Evolutionary conservation across 1,140 invertebrate genomes (phyloP), one percentile per base, ranked within the genome.

Genomic region (Drosophila leontia): DNA sequence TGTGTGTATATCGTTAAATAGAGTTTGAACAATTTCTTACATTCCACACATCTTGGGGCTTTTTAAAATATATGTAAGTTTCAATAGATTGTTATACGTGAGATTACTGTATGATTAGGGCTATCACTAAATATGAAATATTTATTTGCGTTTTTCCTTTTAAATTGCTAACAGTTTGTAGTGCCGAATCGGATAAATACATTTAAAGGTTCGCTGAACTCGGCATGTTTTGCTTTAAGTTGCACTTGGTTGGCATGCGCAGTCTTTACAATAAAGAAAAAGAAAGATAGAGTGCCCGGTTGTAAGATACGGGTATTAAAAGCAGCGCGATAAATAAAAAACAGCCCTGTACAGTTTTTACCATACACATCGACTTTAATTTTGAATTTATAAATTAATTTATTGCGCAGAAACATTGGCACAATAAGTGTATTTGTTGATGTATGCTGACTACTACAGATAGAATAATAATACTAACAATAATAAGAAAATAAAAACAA

Each of bases 221-320:
- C 35, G 23, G 26, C 41, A 63, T 62, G 35, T 63, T 68, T 68
- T 50, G 17, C 62, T 63, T 68, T 15, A 63, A 63, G 26, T 64
- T 68, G 19, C 7, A 29, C 63, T 60, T 37, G 23, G 9, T 34
- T 39, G 42, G 23, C 26, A 29, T 48, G 29, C 15, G 8, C 4
- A n/a, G 48, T 32, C 17, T 67, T 74, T 35, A 51, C 23, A 8
- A 61, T n/a, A 48, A 48, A 15, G 7, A 26, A 3, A 26, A 26
- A 23, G 12, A 26, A 23, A 23, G 44, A 19, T 23, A 23, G 5
- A 45, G 44, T 12, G 17, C 17, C 4, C 17, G 44, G 42, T 12
- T 45, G 12, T 23, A 19, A 23, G 45, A 47, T 23, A 26, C 12
- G 45, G 19, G 19, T 47, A 26, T 15, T 1, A 26, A 47, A 15